Conservation (phyloP, 2,797 vertebrate species). For the Chaetodon trifasciatus region DNA sequence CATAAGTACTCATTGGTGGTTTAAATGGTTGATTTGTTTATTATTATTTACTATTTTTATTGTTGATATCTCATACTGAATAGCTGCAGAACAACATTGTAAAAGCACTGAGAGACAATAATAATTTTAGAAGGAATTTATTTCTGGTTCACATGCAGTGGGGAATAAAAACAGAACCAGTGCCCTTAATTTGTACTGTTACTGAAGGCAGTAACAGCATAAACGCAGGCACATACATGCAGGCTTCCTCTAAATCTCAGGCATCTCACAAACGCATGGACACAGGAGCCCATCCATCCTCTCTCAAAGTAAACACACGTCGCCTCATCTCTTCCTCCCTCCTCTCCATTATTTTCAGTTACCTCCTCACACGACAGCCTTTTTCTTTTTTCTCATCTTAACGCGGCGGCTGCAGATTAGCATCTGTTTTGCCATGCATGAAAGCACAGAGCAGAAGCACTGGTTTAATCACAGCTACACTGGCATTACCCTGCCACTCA, state of each 20-base stretch:
- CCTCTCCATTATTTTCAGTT: slow-evolving; percentile 19
- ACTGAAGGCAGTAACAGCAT: not conserved
- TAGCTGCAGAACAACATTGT: not conserved
- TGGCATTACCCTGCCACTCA: slow-evolving; percentile 20
- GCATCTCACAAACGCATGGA: not conserved
- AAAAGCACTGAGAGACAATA: not conserved
- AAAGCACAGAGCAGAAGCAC: slow-evolving; percentile 18
- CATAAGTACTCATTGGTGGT: no score
- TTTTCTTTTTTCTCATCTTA: not conserved
- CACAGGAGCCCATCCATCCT: slow-evolving; percentile 14
- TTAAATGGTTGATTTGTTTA: no score
- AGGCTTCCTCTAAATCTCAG: not conserved
- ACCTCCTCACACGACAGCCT: not conserved
- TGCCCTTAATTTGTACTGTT: not conserved
- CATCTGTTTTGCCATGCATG: slow-evolving; percentile 52
- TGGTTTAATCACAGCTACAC: slow-evolving; percentile 45
- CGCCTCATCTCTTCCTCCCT: slow-evolving; percentile 28
- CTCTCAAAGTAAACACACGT: slow-evolving; percentile 31
- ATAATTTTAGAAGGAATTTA: not conserved
- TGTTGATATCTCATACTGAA: not conserved
- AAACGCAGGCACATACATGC: not conserved
- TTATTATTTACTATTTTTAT: no score
- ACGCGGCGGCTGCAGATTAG: slow-evolving; percentile 45
- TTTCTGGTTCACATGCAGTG: not conserved
- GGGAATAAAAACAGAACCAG: not conserved